A percentile compares a stretch with the other conserved stretches of the same genome.
Conservation (phyloP, 2,888 invertebrate species). For the Sipunculus nudus region DNA sequence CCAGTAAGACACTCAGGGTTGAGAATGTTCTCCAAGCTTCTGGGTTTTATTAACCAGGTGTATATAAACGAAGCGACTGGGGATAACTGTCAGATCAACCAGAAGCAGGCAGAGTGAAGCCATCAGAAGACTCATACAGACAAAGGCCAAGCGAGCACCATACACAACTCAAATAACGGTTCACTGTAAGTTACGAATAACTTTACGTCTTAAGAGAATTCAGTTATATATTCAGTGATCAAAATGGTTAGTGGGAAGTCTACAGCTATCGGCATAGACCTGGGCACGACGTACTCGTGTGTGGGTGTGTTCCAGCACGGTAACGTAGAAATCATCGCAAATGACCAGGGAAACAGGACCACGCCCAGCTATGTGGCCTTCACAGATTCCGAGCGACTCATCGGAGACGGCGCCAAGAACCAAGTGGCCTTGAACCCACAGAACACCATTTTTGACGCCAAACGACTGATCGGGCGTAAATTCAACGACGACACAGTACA, state of each 20-base stretch:
- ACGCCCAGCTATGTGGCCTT: constrained; percentile 78
- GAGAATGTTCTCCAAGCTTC: no score
- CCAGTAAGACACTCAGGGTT: no score
- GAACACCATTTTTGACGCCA: constrained; percentile 39
- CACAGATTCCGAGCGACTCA: constrained; percentile 67
- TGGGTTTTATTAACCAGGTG: no score
- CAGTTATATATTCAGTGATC: no score
- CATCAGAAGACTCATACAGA: no score
- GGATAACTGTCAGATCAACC: no score
- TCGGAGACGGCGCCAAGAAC: constrained; percentile 67
- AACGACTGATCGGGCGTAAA: constrained; percentile 41
- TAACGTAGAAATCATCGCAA: constrained; percentile 68
- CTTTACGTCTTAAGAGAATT: no score
- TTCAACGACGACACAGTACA: constrained; percentile 39
- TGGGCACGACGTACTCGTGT: constrained; percentile 82
- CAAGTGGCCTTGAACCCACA: constrained; percentile 53
- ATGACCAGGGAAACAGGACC: constrained; percentile 73
- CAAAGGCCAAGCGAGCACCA: no score
- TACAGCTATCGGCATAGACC: constrained; percentile 81
- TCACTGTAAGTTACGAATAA: no score
- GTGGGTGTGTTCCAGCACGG: constrained; percentile 65
- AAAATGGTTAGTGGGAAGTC: constrained; percentile 19
- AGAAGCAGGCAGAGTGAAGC: no score
- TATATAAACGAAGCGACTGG: no score
- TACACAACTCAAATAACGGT: no score